These are phyloP conservation scores for Siniperca chuatsi DNA, from an alignment of 2,113 vertebrate species.

Conservation along the genomic window DNA sequence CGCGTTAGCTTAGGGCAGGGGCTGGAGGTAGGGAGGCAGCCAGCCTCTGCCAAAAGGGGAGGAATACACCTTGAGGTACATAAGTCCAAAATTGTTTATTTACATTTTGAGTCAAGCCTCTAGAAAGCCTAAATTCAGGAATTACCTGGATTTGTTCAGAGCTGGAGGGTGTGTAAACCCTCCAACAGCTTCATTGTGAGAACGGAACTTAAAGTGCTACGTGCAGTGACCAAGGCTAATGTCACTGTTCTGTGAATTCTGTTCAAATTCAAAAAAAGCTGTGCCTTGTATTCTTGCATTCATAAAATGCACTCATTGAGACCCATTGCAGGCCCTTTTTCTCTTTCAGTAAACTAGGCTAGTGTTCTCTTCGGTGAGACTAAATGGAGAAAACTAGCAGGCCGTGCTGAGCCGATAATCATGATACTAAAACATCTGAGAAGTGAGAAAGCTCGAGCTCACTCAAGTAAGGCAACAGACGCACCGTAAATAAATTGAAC, in stretches of 20 bases:
- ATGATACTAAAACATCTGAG: not conserved
- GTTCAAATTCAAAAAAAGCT: not conserved
- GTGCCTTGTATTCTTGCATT: not conserved
- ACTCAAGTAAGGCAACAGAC: not conserved
- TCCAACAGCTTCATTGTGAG: not conserved
- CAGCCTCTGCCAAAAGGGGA: not conserved
- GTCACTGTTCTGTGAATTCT: not conserved
- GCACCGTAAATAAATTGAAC: not conserved
- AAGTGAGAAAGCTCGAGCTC: not conserved
- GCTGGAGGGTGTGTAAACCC: not conserved
- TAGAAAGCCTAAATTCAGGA: not conserved
- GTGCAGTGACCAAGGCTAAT: not conserved
- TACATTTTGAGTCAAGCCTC: not conserved
- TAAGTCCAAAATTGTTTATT: not conserved
- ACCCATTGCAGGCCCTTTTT: not conserved
- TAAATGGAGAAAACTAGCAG: not conserved
- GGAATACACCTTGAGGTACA: not conserved
- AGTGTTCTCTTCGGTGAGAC: not conserved
- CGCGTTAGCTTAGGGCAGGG: not conserved
- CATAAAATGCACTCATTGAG: not conserved
- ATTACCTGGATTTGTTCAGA: not conserved
- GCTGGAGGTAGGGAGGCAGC: not conserved
- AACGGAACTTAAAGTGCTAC: not conserved
- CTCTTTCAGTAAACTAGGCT: not conserved
- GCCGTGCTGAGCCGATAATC: not conserved